Base-by-base conservation (phyloP, 2,797 vertebrate species). In the Alcedo atthis region DNA sequence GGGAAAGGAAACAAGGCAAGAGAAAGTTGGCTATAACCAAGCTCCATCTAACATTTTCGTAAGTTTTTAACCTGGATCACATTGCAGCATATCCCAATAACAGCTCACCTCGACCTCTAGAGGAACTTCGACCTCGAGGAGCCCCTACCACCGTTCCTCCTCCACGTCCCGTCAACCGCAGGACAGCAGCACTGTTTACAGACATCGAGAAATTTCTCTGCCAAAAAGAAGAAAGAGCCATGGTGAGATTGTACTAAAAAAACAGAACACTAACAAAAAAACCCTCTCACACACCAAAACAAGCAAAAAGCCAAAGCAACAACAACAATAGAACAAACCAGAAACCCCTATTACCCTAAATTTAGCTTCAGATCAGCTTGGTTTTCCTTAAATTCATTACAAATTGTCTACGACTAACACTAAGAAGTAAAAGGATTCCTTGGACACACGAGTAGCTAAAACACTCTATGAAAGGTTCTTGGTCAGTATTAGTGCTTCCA, bases 181-280 rank as follows among this genome's bases (percentile, higher is more conserved):
- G 98, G 95, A 99, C 99, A 84, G 99, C 99, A 53, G 98, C 98
- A 97, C 99, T 99, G 98, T 99, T 99, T 98, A 99, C 98, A 98
- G 99, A 99, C 98, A 99, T 98, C 76, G 99, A 99, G 98, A 99
- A 99, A 98, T 99, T 99, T 98, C 99, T 99, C 99, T 99, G 98
- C 91, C 93, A 95, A 96, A 87, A 95, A 92, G 84, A 90, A 66
- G 58, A 89, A 69, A 86, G 32, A 95, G 33, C 2, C 86, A 96
- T 1, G 0, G 68, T 92, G 62, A 96, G 69, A 85, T 57, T 21
- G 3, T 8, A 17, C 12, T 14, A 8, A 48, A 62, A 89, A 37
- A 57, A 11, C 25, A 51, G 14, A 40, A 40, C 37, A 40, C 37
- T 40, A 49, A 26, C 25, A 26, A 30, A 42, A 7, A 15, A 42